Conservation (phyloP, 2,888 invertebrate species). For the Dicranocentrus wangi region DNA sequence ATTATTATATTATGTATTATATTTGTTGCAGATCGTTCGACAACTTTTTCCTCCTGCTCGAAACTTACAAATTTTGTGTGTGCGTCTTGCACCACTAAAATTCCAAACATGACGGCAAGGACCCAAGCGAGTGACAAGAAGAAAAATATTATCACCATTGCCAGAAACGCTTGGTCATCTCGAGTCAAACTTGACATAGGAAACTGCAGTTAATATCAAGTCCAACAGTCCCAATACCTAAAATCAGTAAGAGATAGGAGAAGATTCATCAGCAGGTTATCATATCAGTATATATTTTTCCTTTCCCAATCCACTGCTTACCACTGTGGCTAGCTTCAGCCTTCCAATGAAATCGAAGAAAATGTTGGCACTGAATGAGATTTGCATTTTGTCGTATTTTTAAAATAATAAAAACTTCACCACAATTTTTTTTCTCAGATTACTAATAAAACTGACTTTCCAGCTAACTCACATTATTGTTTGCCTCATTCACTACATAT, state of each 20-base stretch:
- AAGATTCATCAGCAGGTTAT: not conserved
- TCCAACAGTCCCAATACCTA: conserved; percentile 62
- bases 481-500: no score
- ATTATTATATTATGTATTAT: no score
- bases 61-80: conserved; percentile 62
- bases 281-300: not conserved
- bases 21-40: no score
- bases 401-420: no score
- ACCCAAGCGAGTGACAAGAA: conserved; percentile 53
- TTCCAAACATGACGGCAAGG: conserved; percentile 49
- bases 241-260: conserved; percentile 1
- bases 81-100: conserved; percentile 43
- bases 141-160: conserved; percentile 65
- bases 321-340: conserved; percentile 60
- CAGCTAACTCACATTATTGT: no score
- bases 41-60: no score
- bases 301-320: conserved; percentile 31
- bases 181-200: conserved; percentile 8
- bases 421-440: no score
- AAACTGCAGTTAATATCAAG: conserved; percentile 43
- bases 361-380: conserved; percentile 50
- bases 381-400: no score
- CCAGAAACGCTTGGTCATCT: conserved; percentile 65
- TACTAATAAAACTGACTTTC: conserved; percentile 8
- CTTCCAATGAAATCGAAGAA: conserved; percentile 62